Evolutionary conservation across 2,797 vertebrate genomes (phyloP), one percentile per base, ranked within the genome.

Genomic region (Eulemur mongoz): DNA sequence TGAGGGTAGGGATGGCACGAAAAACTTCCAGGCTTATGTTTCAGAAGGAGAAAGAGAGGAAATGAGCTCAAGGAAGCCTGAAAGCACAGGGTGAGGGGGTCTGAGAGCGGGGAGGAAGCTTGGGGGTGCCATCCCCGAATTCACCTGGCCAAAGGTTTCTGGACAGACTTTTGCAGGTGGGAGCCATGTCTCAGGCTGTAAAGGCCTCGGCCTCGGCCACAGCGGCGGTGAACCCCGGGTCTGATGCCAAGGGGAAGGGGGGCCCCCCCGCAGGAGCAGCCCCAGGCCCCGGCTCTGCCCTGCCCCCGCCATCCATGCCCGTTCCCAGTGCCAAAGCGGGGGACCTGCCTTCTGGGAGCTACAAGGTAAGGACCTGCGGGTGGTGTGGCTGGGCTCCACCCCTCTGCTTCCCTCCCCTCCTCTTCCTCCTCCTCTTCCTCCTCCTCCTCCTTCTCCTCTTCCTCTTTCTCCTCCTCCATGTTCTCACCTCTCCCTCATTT

Each of bases 241-340:
- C 96, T 0, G 99, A 99, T 43, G 98, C 98, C 98, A 99, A 99
- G 98, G 99, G 99, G 96, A 99, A 99, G 98, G 99, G 98, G 0
- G 93, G 98, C 95, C 99, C 99, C 0, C 95, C 85, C 0, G 76
- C 98, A 0, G 96, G 96, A 17, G 85, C 97, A 0, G 87, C 96
- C 94, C 91, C 96, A 0, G 96, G 92, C 48, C 93, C 98, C 0
- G 57, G 97, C 38, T 92, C 98, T 0, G 13, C 91, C 80, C 35
- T 30, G 30, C 38, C 79, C 61, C 97, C 98, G 1, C 79, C 93
- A 2, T 59, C 96, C 0, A 13, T 83, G 75, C 86, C 96, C 97
- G 98, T 99, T 98, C 98, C 98, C 97, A 98, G 45, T 0, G 30
- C 99, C 98, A 99, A 99, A 98, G 98, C 98, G 0, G 99, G 99